Conservation (phyloP, 2,888 invertebrate genomes). For the Lysandra bellargus region DNA sequence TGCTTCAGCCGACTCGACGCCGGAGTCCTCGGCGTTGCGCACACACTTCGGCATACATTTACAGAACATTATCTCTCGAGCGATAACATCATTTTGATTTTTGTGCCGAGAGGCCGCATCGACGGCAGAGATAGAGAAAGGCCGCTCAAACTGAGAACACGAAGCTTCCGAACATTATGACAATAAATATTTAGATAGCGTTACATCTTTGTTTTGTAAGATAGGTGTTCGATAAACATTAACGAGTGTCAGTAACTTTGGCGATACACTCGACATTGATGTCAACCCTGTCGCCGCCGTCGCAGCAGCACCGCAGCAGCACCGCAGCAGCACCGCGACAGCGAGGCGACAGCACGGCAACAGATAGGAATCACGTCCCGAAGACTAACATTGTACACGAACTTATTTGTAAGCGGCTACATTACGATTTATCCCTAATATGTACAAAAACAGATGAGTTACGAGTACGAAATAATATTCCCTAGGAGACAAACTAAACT, state of each 20-base stretch:
- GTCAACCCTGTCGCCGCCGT: constrained; percentile 35
- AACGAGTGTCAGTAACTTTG: constrained; percentile 14
- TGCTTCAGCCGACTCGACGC: constrained; percentile 62
- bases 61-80: not conserved
- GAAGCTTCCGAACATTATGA: constrained; percentile 19
- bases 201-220: constrained; percentile 22
- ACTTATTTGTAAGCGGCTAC: constrained; percentile 47
- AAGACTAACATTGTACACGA: constrained; percentile 40
- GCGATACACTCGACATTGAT: constrained; percentile 30
- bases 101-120: not conserved
- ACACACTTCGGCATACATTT: not conserved
- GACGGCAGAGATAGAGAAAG: not conserved
- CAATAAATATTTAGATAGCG: constrained; percentile 19
- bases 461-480: constrained; percentile 17
- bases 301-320: not conserved
- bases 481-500: constrained; percentile 22
- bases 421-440: constrained; percentile 64
- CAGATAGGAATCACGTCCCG: constrained; percentile 31
- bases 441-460: constrained; percentile 63
- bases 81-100: not conserved
- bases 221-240: constrained; percentile 13
- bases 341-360: not conserved
- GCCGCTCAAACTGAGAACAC: not conserved
- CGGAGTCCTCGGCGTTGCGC: not conserved
- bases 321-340: not conserved